A percentile compares a stretch with the other conserved stretches of the same genome.
Conservation (phyloP, 2,113 vertebrate species). For the Brachypodius melanocephalos region DNA sequence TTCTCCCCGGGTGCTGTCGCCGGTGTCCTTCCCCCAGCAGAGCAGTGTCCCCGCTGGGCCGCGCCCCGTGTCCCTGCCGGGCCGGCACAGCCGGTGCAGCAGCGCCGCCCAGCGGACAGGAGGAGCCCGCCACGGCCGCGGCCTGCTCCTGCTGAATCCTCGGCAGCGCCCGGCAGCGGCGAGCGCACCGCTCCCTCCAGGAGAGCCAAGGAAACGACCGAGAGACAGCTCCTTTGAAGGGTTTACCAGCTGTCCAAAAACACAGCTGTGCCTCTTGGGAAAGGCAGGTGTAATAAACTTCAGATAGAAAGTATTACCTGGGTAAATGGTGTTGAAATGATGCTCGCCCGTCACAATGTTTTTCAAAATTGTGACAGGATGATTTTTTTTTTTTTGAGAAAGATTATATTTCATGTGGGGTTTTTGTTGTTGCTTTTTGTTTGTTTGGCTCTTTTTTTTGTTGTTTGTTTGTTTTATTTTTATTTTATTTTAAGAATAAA, state of each 20-base stretch:
- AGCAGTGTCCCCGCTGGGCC: rapidly evolving
- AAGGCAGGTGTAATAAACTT: not conserved
- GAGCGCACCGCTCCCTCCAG: not conserved
- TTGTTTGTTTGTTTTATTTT: too few species aligned
- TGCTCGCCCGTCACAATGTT: not conserved
- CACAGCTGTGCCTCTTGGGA: not conserved
- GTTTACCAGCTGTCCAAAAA: not conserved
- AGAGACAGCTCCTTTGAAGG: not conserved
- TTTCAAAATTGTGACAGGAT: not conserved
- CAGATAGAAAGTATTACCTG: not conserved
- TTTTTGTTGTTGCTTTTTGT: rapidly evolving
- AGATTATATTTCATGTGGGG: rapidly evolving
- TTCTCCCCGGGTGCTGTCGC: rapidly evolving
- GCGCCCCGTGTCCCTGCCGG: not conserved
- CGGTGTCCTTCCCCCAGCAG: rapidly evolving
- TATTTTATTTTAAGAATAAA: not conserved
- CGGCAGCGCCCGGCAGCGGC: not conserved
- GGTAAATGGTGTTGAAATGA: not conserved
- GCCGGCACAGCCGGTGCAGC: not conserved
- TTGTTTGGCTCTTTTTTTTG: not conserved
- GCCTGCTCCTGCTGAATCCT: rapidly evolving
- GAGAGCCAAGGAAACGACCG: not conserved
- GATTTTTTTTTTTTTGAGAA: not conserved
- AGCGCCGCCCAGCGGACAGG: not conserved
- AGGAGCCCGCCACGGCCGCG: rapidly evolving